Evolutionary conservation across 2,797 vertebrate species (phyloP).

Genomic region (Gymnodraco acuticeps): DNA sequence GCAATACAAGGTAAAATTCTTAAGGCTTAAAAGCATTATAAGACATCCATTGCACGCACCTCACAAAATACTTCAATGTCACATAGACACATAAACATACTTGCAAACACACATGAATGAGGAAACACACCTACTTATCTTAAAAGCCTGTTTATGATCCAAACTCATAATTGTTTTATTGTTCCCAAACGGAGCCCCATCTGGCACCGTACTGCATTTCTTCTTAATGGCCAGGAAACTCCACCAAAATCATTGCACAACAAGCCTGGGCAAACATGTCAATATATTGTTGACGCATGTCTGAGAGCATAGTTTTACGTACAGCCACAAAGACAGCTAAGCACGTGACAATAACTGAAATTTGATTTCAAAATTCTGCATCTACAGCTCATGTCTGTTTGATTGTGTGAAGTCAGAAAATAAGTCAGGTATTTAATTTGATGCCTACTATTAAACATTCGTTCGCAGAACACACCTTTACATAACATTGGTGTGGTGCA

Average conservation of each 20-base stretch:
- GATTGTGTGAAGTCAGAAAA: not conserved
- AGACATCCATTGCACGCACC: not conserved
- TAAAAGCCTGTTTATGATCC: constrained; percentile 18
- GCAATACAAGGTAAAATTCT: not conserved
- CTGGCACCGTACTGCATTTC: not conserved
- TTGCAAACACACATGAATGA: constrained; percentile 6
- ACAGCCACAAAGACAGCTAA: not conserved
- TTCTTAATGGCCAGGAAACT: constrained; percentile 1
- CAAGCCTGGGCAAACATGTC: not conserved
- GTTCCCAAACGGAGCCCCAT: constrained; percentile 3
- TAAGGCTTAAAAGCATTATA: not conserved
- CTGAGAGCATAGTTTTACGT: constrained; percentile 8
- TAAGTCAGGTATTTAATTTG: not conserved
- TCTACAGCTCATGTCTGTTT: not conserved
- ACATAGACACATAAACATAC: constrained; percentile 23
- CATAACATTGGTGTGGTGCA: not conserved
- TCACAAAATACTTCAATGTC: not conserved
- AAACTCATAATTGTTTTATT: constrained; percentile 24
- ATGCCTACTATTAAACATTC: not conserved
- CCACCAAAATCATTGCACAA: constrained; percentile 1
- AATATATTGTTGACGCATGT: not conserved
- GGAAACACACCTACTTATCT: constrained; percentile 19
- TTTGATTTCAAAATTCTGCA: not conserved
- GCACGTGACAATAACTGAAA: not conserved
- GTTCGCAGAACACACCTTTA: not conserved